Conservation (phyloP, 2,113 vertebrate genomes). For the Pan troglodytes region NHGRI_mPanTro3-v2.1_pri NC_072408.2:64956001-64956500, state of each 20-base stretch:
- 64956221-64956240: background rate
- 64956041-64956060: background rate
- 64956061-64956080: background rate
- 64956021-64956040: background rate
- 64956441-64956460: background rate
- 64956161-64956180: background rate
- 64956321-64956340: background rate
- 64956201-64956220: background rate
- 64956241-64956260: background rate
- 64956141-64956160: background rate
- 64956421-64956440: background rate
- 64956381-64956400: background rate
- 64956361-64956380: background rate
- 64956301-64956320: background rate
- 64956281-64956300: background rate
- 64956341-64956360: background rate
- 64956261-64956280: background rate
- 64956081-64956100: background rate
- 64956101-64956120: background rate
- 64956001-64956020: background rate
- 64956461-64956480: background rate
- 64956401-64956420: background rate
- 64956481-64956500: background rate
- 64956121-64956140: background rate
- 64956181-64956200: background rate